These are phyloP conservation scores for Mimachlamys varia DNA, from an alignment of 2,888 invertebrate species.

Conservation along the genomic window DNA sequence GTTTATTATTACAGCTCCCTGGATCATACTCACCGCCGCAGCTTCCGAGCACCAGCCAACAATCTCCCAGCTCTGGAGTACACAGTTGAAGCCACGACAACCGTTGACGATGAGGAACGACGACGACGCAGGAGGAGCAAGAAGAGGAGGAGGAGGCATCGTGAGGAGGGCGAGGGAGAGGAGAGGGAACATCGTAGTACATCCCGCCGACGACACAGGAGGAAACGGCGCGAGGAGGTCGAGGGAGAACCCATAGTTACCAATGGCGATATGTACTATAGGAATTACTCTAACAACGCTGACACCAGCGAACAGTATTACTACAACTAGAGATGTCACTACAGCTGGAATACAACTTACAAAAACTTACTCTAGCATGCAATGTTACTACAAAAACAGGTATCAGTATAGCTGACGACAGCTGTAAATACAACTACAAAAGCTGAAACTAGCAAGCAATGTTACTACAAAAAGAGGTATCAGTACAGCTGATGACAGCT, in stretches of 20 bases:
- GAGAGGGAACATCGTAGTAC: slow-evolving; percentile 1
- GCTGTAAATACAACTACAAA: neutral
- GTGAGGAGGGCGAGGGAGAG: neutral
- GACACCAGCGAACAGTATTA: slow-evolving; percentile 9
- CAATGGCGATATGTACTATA: neutral
- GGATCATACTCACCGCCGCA: neutral
- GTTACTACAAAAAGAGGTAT: no score
- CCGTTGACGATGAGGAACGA: neutral
- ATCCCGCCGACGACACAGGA: slow-evolving; percentile 10
- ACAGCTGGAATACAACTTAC: neutral
- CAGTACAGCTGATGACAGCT: no score
- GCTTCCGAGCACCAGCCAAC: neutral
- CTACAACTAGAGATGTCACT: neutral
- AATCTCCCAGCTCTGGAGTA: slow-evolving; percentile 12
- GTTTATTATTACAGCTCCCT: neutral
- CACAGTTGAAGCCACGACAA: neutral
- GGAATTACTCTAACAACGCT: neutral
- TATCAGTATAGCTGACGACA: neutral
- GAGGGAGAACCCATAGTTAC: neutral
- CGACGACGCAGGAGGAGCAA: neutral
- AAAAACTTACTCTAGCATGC: no score
- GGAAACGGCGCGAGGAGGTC: neutral
- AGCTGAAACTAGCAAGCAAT: neutral
- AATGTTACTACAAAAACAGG: neutral
- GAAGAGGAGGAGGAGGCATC: slow-evolving; percentile 24